Evolutionary conservation across 2,888 invertebrate genomes (phyloP).

Genomic region (Apamea monoglypha): DNA sequence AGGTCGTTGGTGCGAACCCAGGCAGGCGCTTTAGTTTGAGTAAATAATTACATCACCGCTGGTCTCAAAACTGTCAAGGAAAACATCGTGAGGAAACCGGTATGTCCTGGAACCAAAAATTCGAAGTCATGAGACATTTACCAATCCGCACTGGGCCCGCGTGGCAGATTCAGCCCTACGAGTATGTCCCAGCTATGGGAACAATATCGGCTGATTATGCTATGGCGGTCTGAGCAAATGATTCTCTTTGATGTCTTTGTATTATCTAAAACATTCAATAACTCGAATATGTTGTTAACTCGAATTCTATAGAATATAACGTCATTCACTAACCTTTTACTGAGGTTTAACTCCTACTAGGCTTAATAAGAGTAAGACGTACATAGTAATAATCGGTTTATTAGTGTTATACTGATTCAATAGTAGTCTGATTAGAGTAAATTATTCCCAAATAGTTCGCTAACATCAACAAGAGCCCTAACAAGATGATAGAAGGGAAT

Average conservation of each 20-base stretch:
- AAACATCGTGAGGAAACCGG: too few species aligned
- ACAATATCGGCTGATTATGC: too few species aligned
- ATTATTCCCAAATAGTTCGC: neutral
- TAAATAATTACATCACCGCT: too few species aligned
- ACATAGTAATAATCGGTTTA: neutral
- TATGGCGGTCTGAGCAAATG: too few species aligned
- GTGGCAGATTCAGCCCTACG: too few species aligned
- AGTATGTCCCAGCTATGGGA: too few species aligned
- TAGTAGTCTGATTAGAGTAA: neutral
- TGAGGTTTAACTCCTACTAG: neutral
- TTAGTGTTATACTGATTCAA: neutral
- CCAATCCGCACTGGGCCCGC: too few species aligned
- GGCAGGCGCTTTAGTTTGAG: too few species aligned
- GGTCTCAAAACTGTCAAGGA: too few species aligned
- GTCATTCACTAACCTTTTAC: neutral
- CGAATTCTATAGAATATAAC: neutral
- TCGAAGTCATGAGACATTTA: too few species aligned
- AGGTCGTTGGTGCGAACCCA: too few species aligned
- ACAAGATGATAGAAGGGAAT: neutral
- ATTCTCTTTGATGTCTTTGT: neutral
- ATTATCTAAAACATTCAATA: neutral
- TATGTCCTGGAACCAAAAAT: too few species aligned
- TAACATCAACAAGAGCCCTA: neutral
- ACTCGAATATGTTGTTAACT: neutral
- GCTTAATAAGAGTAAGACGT: neutral